Base-by-base conservation (phyloP, 2,797 vertebrate genomes). In the Arvicola amphibius region DNA sequence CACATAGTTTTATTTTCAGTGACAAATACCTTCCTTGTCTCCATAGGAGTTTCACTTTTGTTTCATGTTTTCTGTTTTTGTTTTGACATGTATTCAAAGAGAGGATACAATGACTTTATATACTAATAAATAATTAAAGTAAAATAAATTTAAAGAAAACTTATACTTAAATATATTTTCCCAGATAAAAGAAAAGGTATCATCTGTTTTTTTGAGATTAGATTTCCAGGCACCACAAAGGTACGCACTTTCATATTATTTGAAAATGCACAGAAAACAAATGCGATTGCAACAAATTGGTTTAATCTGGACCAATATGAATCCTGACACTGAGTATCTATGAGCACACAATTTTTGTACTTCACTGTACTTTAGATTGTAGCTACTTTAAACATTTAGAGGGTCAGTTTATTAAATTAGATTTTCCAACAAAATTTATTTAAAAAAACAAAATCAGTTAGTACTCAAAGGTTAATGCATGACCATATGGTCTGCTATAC, bases 351-450 rank as follows among this genome's bases (percentile, higher is more conserved):
- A 73, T 10, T 84, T 92, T 94, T 76, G 86, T n/a, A 48, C 40
- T 92, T 86, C 88, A 83, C 17, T 89, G 3, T 34, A 88, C 88
- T 95, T 92, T 89, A 92, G 13, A 5, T 21, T 87, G 56, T 59
- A 67, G n/a, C 53, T 69, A 69, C 29, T 88, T 88, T 67, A 88
- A 88, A 56, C 96, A 77, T 79, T 79, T 89, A 89, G 13, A 83
- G 9, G 11, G 78, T 79, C 46, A 21, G 0, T 92, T 94, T 91
- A 23, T 16, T 88, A 63, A 92, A 93, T 37, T 63, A 61, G 67
- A 34, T 88, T 19, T 74, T 91, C n/a, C n/a, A n/a, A n/a, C n/a
- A n/a, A n/a, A 93, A 89, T 89, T 93, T 11, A 95, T 25, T 84
- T 48, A 9, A 56, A 7, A 67, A 61, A 90, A 89, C 8, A 63